Evolutionary conservation across 53 echinoderm and acorn worm genomes (phyloP), one percentile per base, ranked within the genome.

Genomic region (Mesocentrotus franciscanus): DNA sequence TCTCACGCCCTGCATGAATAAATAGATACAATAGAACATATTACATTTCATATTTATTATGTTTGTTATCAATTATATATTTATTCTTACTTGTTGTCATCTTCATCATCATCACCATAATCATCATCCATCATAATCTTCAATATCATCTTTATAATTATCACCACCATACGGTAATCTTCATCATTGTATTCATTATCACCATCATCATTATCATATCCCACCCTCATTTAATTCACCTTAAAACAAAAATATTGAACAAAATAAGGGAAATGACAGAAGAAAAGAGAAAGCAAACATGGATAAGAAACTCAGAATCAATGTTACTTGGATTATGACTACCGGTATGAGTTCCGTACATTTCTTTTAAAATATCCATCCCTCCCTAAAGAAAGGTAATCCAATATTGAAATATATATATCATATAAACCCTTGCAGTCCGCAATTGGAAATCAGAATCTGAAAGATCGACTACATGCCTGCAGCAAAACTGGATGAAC

Each of bases 1-100:
- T 57, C 95, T 95, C 35, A 96, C 95, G 60, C 96, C 97, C 99
- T 98, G 94, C 0, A 87, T 11, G 26, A 58, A 58, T 75, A 11
- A 90, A 35, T 15, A 85, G 22, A 56, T 42, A 33, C 30, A 55
- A 42, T 49, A 55, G 39, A 55, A 18, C 26, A 75, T 1, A 32
- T 24, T 78, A 18, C 8, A 9, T 0, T 27, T 11, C 1, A 78
- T 78, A 32, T 4, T 32, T 27, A 17, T 32, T 27, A 17, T 34
- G 10, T 0, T 13, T 27, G 29, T 78, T 8, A 78, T 32, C 10
- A 78, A 18, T 13, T 17, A 11, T 4, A 85, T 20, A 14, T 26
- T 29, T 5, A 75, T 49, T 49, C 49, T 49, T 49, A 29, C 26
- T 34, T 34, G 10, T 33, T 56, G 55, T 29, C 89, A 56, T 87